Percentiles rank a stretch among this genome's conserved stretches.
phyloP scores from a whole-genome alignment of 2,888 invertebrate genomes.

The Megaustenia siamemsis region DNA sequence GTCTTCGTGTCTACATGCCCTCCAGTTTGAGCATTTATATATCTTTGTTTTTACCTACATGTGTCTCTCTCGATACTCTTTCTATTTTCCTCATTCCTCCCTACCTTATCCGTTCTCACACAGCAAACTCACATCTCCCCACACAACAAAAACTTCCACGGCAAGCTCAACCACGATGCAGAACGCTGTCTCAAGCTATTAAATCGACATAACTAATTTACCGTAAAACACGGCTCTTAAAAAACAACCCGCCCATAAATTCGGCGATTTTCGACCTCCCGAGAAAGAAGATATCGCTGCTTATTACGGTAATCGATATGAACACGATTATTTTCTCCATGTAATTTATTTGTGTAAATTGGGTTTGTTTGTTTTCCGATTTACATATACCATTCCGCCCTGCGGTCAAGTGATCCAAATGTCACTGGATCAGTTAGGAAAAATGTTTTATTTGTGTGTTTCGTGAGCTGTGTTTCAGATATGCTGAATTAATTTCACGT shows the following conservation, averaged over 20 bases:
- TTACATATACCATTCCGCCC: background rate
- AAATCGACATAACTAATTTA: slow-evolving; percentile 6
- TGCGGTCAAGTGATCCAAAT: background rate
- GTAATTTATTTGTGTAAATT: background rate
- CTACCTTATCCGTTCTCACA: too few species aligned
- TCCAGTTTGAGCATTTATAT: too few species aligned
- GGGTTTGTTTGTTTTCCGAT: background rate
- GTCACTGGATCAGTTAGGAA: background rate
- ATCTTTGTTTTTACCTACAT: too few species aligned
- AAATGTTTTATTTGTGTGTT: too few species aligned
- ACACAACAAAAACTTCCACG: too few species aligned
- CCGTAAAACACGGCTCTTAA: background rate
- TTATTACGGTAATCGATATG: slow-evolving; percentile 16
- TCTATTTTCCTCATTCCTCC: too few species aligned
- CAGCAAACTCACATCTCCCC: too few species aligned
- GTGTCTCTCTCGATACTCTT: too few species aligned
- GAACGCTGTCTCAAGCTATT: slow-evolving; percentile 14
- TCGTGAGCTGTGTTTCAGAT: too few species aligned
- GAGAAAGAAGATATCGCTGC: background rate
- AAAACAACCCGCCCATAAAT: background rate
- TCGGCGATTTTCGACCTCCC: background rate
- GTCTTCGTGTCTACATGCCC: too few species aligned
- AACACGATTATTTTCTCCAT: background rate
- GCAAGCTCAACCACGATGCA: background rate
- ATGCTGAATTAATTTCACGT: too few species aligned